phyloP scores from a whole-genome alignment of 1,140 invertebrate species.

The Cepaea nemoralis region DNA sequence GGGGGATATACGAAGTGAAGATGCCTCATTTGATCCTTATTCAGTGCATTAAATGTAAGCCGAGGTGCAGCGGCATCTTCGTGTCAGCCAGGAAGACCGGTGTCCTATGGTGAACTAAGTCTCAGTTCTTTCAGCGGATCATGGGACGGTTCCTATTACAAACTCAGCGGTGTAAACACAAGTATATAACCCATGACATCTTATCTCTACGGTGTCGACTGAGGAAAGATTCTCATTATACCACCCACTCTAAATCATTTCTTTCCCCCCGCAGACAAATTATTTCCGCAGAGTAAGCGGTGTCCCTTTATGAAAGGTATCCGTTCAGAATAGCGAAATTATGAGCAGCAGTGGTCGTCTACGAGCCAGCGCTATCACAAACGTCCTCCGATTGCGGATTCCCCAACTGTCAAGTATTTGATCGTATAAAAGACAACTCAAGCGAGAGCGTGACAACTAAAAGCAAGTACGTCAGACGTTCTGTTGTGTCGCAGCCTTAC shows the following conservation, averaged over 20 bases:
- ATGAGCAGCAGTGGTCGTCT: background rate
- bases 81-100: background rate
- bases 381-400: background rate
- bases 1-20: too few relatives aligned
- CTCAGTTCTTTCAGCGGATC: background rate
- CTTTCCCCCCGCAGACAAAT: background rate
- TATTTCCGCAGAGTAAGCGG: background rate
- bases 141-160: background rate
- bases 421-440: background rate
- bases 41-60: background rate
- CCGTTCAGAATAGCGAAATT: background rate
- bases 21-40: background rate
- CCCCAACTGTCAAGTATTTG: background rate
- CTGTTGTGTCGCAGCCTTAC: background rate
- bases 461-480: background rate
- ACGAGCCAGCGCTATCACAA: background rate
- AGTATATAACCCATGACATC: background rate
- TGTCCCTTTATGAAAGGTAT: background rate
- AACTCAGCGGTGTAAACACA: background rate
- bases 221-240: background rate
- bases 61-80: background rate
- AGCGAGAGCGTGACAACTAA: background rate
- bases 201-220: background rate
- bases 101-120: background rate
- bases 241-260: background rate